phyloP scores from a whole-genome alignment of 2,113 vertebrate species.

The Scatophagus argus region DNA sequence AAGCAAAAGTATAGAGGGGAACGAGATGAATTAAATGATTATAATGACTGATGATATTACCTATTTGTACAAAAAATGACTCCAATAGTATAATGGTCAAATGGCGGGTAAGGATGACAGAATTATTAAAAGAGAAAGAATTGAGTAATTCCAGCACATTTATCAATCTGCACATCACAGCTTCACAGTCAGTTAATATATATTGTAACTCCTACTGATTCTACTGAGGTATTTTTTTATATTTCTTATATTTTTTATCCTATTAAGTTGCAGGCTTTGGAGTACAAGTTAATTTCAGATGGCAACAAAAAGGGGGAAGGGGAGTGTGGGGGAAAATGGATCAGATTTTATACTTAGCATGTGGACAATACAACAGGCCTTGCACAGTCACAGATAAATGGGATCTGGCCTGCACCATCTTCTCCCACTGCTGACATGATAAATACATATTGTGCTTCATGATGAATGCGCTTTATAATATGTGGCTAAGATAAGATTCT shows the following conservation, averaged over 20 bases:
- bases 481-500: constrained; percentile 95
- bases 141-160: constrained; percentile 82
- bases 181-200: constrained; percentile 74
- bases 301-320: constrained; percentile 60
- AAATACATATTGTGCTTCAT: constrained; percentile 94
- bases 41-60: constrained; percentile 84
- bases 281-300: constrained; percentile 77
- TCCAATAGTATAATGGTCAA: constrained; percentile 82
- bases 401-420: constrained; percentile 89
- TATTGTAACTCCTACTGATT: constrained; percentile 76
- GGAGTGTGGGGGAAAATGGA: constrained; percentile 28
- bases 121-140: constrained; percentile 86
- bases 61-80: constrained; percentile 80
- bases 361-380: constrained; percentile 67
- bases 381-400: constrained; percentile 85
- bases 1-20: constrained; percentile 53
- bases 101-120: constrained; percentile 79
- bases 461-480: constrained; percentile 98
- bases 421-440: constrained; percentile 88
- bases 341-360: constrained; percentile 64
- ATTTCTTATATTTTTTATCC: constrained; percentile 77
- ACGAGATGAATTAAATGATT: constrained; percentile 87
- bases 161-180: constrained; percentile 82
- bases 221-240: constrained; percentile 63
- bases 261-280: constrained; percentile 72